phyloP scores from a whole-genome alignment of 1,140 invertebrate genomes.

The Pachypsylla venusta region DNA sequence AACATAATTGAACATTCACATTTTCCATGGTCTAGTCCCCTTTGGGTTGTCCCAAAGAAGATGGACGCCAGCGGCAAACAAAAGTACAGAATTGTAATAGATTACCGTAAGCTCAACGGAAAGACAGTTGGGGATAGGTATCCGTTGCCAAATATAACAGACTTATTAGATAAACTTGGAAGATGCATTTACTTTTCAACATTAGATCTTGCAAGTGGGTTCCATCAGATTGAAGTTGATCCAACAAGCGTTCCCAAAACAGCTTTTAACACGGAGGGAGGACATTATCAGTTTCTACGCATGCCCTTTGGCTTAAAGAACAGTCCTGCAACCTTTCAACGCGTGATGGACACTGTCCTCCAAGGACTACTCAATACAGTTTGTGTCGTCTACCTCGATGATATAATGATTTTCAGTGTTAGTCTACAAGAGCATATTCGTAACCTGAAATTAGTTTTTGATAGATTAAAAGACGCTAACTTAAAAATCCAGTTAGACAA shows the following conservation, averaged over 20 bases:
- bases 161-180: slow-evolving; percentile 31
- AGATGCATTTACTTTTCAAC: slow-evolving; percentile 30
- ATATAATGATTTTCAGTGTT: slow-evolving; percentile 29
- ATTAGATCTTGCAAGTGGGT: slow-evolving; percentile 35
- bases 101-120: slow-evolving; percentile 24
- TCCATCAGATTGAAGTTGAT: slow-evolving; percentile 34
- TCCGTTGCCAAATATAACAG: slow-evolving; percentile 34
- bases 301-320: slow-evolving; percentile 33
- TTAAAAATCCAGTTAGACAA: slow-evolving; percentile 34
- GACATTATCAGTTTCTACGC: slow-evolving; percentile 29
- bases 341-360: slow-evolving; percentile 29
- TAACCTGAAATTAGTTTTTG: slow-evolving; percentile 28
- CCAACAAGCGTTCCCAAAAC: slow-evolving; percentile 31
- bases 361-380: slow-evolving; percentile 15
- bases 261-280: slow-evolving; percentile 30
- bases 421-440: slow-evolving; percentile 27
- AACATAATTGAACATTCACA: slow-evolving; percentile 13
- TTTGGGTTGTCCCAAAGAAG: slow-evolving; percentile 23
- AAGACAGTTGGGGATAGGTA: slow-evolving; percentile 27
- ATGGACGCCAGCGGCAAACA: slow-evolving; percentile 18
- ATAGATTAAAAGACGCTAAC: slow-evolving; percentile 27
- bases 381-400: slow-evolving; percentile 31
- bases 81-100: slow-evolving; percentile 22
- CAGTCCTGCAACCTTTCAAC: slow-evolving; percentile 32
- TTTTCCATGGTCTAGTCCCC: slow-evolving; percentile 18